Evolutionary conservation across 1,140 invertebrate genomes (phyloP), one percentile per base, ranked within the genome.

Genomic region (Phymorhynchus buccinoides): DNA sequence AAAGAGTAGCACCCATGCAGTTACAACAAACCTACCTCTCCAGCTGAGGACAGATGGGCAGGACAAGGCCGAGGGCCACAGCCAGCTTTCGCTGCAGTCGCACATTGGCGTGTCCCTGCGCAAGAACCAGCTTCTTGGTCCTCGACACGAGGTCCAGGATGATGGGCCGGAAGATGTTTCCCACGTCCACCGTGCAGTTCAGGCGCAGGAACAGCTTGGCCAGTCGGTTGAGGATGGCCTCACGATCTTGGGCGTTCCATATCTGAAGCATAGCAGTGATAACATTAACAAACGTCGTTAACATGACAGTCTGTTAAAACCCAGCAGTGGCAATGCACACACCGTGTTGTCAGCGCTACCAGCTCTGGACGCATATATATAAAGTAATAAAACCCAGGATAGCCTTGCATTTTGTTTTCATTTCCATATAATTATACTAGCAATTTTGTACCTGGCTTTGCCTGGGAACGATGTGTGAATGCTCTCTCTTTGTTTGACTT

Each of bases 131-230:
- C 3, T 84, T 84, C 27, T 84, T 88, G 18, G 86, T 79, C 77
- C 89, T 86, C 22, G 85, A 83, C 9, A 87, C 88, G 62, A 91
- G 78, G 68, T 91, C 89, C 30, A 91, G 75, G 3, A 90, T 82
- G 0, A 91, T 6, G n/a, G 86, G 84, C 39, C 85, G 39, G 81
- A 89, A 88, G 44, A 77, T 80, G 30, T 77, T 62, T 35, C 87
- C 87, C 27, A 91, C 81, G 56, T 90, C 88, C 22, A 79, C 86
- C n/a, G 87, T 88, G 86, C 87, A 91, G 12, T 87, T 44, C 14
- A 78, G 48, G 35, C 85, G 16, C 0, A 90, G 32, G 68, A 91
- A 90, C 44, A 89, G 83, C 27, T 88, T 80, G 71, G 87, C 48
- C n/a, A 90, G 68, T 30, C n/a, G 48, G 27, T 71, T 73, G 14